Base-by-base conservation (phyloP, 2,113 vertebrate genomes). In the Ceyx margarethae region DNA sequence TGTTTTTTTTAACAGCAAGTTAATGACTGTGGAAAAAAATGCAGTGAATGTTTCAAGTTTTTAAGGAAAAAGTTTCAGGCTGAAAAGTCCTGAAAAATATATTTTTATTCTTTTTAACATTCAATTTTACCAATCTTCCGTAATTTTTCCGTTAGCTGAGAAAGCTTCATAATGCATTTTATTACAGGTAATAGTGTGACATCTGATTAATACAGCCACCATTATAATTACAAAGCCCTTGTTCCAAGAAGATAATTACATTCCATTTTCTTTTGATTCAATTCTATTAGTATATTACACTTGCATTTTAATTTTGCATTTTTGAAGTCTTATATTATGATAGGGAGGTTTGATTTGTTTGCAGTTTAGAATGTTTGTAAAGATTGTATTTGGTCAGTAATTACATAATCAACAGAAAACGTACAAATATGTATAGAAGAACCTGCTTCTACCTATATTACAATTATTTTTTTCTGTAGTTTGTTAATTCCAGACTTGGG, bases 221-320 rank as follows among this genome's bases (percentile, higher is more conserved):
- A 68, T 91, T 96, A 81, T 94, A 95, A 97, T 96, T 95, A 94
- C 51, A 91, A 97, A 95, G 26, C 26, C 37, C 40, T 86, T 90
- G 60, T 95, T 96, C 91, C 84, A 89, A 91, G 87, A 95, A 94
- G 65, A 81, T 95, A 97, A 96, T 97, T 96, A 42, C 62, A 91
- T 96, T 95, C 95, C 56, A 68, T 90, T 95, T 94, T 42, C 37
- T 85, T 96, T 92, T 96, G 77, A 81, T 96, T 95, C 69, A 95
- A 84, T 90, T 96, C 65, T 80, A 92, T 94, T 96, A 89, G 50
- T 75, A 91, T 87, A 95, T 94, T 95, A 96, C 50, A 60, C 33
- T 91, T 91, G 76, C 33, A 94, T 94, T 96, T 96, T 94, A 90
- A 94, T 94, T 95, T 93, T 96, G 26, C 8, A 13, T 74, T 95